These are phyloP conservation scores for Myotis brandtii DNA, from an alignment of 2,113 vertebrate species.

Conservation along the genomic window DNA sequence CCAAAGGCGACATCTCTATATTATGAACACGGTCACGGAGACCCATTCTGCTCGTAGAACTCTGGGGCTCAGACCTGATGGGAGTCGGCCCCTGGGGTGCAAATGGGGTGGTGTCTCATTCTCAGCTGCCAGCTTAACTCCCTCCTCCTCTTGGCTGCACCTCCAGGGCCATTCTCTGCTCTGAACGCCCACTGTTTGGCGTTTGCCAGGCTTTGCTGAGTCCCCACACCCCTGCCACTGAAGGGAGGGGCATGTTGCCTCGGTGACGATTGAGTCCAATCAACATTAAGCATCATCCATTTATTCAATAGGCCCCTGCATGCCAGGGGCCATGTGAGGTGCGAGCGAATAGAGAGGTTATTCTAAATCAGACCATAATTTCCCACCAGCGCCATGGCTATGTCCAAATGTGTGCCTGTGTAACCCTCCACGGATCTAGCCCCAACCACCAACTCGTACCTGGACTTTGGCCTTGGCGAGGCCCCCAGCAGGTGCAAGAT, in stretches of 20 bases:
- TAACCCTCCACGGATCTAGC: background rate
- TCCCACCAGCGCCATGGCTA: background rate
- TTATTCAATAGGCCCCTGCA: background rate
- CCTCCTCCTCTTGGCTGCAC: background rate
- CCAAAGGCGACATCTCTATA: background rate
- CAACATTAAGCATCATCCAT: background rate
- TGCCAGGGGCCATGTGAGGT: background rate
- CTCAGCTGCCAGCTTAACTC: background rate
- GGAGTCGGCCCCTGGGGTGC: background rate
- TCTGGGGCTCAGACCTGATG: background rate
- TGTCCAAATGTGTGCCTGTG: background rate
- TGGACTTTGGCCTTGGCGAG: background rate
- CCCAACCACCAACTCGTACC: background rate
- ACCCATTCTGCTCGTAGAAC: background rate
- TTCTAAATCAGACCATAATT: background rate
- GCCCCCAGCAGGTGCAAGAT: background rate
- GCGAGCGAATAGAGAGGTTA: background rate
- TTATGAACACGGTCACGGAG: fast-evolving
- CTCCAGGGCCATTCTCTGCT: background rate
- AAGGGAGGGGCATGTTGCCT: background rate
- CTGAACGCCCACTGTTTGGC: background rate
- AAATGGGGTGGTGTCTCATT: background rate
- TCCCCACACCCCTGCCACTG: background rate
- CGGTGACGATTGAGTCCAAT: background rate
- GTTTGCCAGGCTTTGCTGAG: background rate